These are phyloP conservation scores for Ophiothrix spiculata DNA, from an alignment of 35 echinoderm and acorn worm species.

Conservation along the genomic window DNA sequence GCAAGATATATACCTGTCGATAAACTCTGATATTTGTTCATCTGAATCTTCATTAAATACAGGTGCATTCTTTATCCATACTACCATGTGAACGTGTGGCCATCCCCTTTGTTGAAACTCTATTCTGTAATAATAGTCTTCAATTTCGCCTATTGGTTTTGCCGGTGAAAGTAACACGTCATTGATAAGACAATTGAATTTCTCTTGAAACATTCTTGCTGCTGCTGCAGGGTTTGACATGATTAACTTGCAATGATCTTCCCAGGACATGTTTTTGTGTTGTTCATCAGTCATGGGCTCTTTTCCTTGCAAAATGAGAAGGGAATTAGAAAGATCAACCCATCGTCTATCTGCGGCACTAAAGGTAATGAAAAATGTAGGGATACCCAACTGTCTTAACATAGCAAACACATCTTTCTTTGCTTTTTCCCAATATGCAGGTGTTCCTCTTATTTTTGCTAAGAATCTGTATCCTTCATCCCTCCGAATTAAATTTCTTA, in stretches of 20 bases:
- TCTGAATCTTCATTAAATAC: conserved; percentile 21
- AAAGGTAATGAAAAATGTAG: conserved; percentile 67
- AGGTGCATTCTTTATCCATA: conserved; percentile 66
- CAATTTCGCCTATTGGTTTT: conserved; percentile 46
- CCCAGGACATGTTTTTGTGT: conserved; percentile 48
- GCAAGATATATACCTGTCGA: conserved; percentile 39
- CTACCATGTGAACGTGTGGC: conserved; percentile 38
- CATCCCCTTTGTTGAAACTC: conserved; percentile 58
- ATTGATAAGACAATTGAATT: conserved; percentile 47
- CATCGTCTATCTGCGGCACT: not conserved
- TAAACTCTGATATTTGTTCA: conserved; percentile 44
- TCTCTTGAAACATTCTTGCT: conserved; percentile 76
- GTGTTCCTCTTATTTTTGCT: conserved; percentile 50
- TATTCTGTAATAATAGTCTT: conserved; percentile 66
- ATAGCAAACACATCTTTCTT: conserved; percentile 61
- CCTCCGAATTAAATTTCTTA: conserved; percentile 39
- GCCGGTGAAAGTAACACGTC: conserved; percentile 59
- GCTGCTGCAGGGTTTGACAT: conserved; percentile 62
- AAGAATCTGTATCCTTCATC: conserved; percentile 69
- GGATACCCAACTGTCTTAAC: conserved; percentile 60
- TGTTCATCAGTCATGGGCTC: conserved; percentile 32
- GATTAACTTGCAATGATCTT: conserved; percentile 37
- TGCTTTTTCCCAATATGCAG: conserved; percentile 48
- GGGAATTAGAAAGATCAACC: not conserved
- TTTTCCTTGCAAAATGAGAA: not conserved